Conservation (phyloP, 2,797 vertebrate genomes). For the Schizopygopsis malacanthus region DNA sequence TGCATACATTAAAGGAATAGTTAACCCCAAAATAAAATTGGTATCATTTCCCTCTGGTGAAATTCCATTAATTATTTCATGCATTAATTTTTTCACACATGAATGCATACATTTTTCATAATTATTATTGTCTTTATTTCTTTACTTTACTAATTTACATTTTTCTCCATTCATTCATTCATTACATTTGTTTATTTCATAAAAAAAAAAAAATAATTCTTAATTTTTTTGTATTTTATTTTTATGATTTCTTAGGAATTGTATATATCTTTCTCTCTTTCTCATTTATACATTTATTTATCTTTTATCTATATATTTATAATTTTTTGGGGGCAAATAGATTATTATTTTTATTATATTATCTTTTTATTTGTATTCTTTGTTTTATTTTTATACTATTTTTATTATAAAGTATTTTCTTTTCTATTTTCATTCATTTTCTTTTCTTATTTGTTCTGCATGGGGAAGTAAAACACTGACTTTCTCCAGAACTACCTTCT, state of each 20-base stretch:
- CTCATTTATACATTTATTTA: background rate
- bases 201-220: fast-evolving
- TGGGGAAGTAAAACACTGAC: background rate
- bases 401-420: background rate
- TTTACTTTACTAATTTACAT: background rate
- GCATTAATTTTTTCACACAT: background rate
- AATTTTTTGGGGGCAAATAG: background rate
- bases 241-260: too few species aligned
- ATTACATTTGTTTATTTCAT: background rate
- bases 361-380: background rate
- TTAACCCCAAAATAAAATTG: background rate
- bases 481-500: background rate
- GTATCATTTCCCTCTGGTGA: background rate
- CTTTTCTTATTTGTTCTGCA: background rate
- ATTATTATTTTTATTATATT: background rate
- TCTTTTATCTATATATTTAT: background rate
- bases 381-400: background rate
- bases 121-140: background rate
- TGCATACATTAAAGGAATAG: background rate
- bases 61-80: background rate
- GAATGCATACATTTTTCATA: too few species aligned
- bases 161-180: background rate
- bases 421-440: background rate
- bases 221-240: too few species aligned
- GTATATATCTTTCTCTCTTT: too few species aligned